Conservation (phyloP, 2,113 vertebrate species). For the Struthidea cinerea region DNA sequence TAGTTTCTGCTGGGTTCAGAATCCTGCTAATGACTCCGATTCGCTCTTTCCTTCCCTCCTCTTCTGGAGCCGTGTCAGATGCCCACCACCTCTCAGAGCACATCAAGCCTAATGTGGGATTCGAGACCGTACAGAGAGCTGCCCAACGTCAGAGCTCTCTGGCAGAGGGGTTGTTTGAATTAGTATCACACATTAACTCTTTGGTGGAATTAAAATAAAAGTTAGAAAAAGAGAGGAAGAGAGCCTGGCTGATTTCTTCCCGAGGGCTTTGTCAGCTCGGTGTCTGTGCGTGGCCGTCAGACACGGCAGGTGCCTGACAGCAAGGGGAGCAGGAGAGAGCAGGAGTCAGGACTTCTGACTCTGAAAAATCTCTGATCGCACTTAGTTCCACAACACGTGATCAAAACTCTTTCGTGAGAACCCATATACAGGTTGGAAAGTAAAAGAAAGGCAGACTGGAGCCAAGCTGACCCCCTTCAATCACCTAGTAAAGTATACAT, state of each 20-base stretch:
- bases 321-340: background rate
- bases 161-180: background rate
- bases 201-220: background rate
- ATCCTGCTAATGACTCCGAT: background rate
- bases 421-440: background rate
- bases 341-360: background rate
- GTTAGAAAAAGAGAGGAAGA: background rate
- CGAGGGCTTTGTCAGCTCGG: rapidly evolving
- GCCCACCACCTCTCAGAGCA: background rate
- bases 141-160: background rate
- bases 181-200: background rate
- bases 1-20: background rate
- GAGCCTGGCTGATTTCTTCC: rapidly evolving
- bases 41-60: background rate
- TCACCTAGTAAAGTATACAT: background rate
- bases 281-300: rapidly evolving
- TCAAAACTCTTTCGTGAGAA: background rate
- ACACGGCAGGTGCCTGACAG: rapidly evolving
- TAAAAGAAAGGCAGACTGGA: background rate
- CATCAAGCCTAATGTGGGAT: background rate
- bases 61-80: background rate
- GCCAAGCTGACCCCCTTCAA: background rate
- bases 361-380: background rate
- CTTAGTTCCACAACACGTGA: background rate
- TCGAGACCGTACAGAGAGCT: rapidly evolving